Evolutionary conservation across 2,797 vertebrate species (phyloP), one percentile per base, ranked within the genome.

Genomic region (Bradypodion pumilum): DNA sequence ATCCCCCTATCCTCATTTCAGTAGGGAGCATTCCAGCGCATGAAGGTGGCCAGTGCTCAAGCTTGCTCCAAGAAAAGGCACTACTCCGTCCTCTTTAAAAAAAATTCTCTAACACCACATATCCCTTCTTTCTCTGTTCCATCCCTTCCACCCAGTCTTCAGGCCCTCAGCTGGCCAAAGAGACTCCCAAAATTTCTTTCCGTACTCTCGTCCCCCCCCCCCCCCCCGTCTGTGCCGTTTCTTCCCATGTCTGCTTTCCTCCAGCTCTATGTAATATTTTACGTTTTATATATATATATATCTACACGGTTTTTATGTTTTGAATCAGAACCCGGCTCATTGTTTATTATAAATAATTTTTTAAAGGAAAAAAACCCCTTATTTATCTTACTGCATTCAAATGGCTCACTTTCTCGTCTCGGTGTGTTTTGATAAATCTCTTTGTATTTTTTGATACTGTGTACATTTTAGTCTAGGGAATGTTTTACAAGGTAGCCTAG

Each of bases 381-480:
- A 92, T 95, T 94, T 95, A 95, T 95, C 94, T 93, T 87, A 80
- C 70, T 77, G 88, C 89, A 85, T 91, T 93, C 77, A 92, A 91
- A 91, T 90, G 37, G 66, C 92, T 91, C 89, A 60, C 93, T 86
- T 93, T 92, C 91, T 93, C 75, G 29, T 94, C 89, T 91, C 56
- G 12, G 19, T 46, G 60, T 89, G 85, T 94, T 95, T 96, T 96
- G 91, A 91, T 95, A 95, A 80, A 91, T 92, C 88, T 92, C 92
- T 97, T 97, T 97, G 94, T 97, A 96, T 86, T 96, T 96, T 94
- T 97, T 97, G 94, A 95, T 97, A 96, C 92, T 87, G 90, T 95
- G 94, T 95, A 93, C 90, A 85, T 89, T 83, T 85, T 94, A 94
- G 91, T 86, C 85, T 92, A 92, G 91, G 95, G 77, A 92, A 93